These are phyloP conservation scores for Podarcis raffonei DNA, from an alignment of 2,113 vertebrate genomes.

Conservation along the genomic window DNA sequence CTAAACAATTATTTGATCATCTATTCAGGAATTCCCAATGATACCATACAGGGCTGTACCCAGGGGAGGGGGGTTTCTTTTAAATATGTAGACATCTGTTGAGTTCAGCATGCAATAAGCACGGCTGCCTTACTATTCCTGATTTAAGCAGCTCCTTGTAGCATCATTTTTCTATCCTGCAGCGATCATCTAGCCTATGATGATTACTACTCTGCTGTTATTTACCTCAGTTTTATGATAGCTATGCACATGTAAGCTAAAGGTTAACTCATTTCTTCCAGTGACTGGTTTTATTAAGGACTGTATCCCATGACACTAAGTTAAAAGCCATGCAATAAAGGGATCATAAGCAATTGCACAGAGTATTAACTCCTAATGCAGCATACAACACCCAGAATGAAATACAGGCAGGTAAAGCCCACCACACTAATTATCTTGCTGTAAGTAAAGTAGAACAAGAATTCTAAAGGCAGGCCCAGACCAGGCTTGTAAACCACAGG, in stretches of 20 bases:
- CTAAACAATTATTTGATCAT: background rate
- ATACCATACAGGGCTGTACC: background rate
- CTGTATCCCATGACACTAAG: constrained; percentile 22
- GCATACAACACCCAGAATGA: constrained; percentile 36
- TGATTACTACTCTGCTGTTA: constrained; percentile 43
- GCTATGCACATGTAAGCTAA: constrained; percentile 29
- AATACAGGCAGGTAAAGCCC: constrained; percentile 15
- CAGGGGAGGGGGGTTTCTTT: background rate
- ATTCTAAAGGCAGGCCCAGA: background rate
- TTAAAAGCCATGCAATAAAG: constrained; percentile 47
- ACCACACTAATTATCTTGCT: constrained; percentile 38
- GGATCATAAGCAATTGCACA: constrained; percentile 24
- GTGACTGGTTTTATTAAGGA: constrained; percentile 39
- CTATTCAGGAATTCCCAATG: background rate
- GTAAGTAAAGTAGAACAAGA: constrained; percentile 36
- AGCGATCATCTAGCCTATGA: constrained; percentile 39
- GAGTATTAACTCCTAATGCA: constrained; percentile 43
- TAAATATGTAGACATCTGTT: background rate
- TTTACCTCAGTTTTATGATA: constrained; percentile 57
- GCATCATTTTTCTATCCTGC: constrained; percentile 43
- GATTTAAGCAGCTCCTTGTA: constrained; percentile 19
- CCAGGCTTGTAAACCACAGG: background rate
- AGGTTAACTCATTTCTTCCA: constrained; percentile 56
- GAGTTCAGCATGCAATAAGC: background rate
- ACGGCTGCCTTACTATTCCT: background rate